These are phyloP conservation scores for Syritta pipiens DNA, from an alignment of 2,888 invertebrate species.

Conservation along the genomic window DNA sequence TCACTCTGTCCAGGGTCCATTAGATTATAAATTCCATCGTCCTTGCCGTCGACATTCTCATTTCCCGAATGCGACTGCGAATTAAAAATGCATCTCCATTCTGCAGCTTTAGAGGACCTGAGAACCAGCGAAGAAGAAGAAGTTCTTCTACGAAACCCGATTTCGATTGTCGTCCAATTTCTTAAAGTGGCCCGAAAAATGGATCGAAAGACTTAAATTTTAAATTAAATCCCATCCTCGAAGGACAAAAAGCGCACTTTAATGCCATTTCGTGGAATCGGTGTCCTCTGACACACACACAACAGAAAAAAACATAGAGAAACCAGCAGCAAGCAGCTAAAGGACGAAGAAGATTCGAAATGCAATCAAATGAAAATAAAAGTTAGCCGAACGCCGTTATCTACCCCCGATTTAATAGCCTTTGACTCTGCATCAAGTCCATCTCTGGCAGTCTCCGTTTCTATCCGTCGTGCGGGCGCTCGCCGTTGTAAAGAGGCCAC, in stretches of 20 bases:
- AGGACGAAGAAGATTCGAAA: constrained; percentile 55
- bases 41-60: constrained; percentile 22
- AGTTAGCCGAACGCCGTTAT: constrained; percentile 51
- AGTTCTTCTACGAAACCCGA: constrained; percentile 17
- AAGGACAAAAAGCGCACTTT: constrained; percentile 34
- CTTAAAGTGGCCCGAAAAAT: constrained; percentile 63
- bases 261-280: constrained; percentile 25
- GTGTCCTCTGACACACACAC: constrained; percentile 23
- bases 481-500: constrained; percentile 21
- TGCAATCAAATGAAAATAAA: constrained; percentile 66
- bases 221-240: constrained; percentile 40
- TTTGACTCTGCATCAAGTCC: constrained; percentile 41
- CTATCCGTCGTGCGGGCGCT: background rate
- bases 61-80: constrained; percentile 47
- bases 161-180: constrained; percentile 62
- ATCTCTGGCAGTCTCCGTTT: background rate
- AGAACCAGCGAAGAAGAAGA: background rate
- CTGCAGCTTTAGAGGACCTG: background rate
- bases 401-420: constrained; percentile 47
- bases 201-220: constrained; percentile 40
- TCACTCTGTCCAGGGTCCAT: constrained; percentile 45
- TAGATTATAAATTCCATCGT: constrained; percentile 25
- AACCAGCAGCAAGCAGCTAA: constrained; percentile 8
- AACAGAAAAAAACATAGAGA: constrained; percentile 5
- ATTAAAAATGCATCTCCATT: constrained; percentile 66